These are phyloP conservation scores for Bombus cullumanus DNA, from an alignment of 1,140 invertebrate species.

Conservation along the genomic window DNA sequence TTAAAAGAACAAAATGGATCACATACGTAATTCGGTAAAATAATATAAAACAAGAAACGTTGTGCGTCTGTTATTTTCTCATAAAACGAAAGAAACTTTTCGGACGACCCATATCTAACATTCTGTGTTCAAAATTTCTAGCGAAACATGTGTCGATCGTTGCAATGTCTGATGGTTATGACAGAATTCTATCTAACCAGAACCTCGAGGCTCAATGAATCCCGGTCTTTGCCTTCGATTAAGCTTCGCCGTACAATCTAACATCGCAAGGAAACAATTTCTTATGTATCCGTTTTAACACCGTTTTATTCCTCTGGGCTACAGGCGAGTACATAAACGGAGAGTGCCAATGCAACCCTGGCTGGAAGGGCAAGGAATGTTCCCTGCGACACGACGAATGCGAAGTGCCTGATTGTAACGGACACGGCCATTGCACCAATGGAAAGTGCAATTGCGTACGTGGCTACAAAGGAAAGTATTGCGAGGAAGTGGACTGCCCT, in stretches of 20 bases:
- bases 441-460: slow-evolving; percentile 96
- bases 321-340: slow-evolving; percentile 96
- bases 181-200: no score
- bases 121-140: no score
- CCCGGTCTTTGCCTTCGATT: no score
- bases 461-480: slow-evolving; percentile 96
- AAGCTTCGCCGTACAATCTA: background rate
- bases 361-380: slow-evolving; percentile 98
- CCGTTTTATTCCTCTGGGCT: background rate
- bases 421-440: slow-evolving; percentile 96
- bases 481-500: slow-evolving; percentile 96
- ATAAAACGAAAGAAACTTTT: no score
- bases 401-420: slow-evolving; percentile 96
- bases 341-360: slow-evolving; percentile 97
- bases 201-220: no score
- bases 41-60: no score
- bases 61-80: no score
- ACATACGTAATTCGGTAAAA: no score
- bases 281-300: background rate
- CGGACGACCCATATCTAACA: no score
- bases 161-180: no score
- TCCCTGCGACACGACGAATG: slow-evolving; percentile 96
- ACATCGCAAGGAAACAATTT: background rate
- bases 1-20: no score
- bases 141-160: no score